Conservation (phyloP, 1,140 invertebrate species). For the Scaptomyza graminum region DNA sequence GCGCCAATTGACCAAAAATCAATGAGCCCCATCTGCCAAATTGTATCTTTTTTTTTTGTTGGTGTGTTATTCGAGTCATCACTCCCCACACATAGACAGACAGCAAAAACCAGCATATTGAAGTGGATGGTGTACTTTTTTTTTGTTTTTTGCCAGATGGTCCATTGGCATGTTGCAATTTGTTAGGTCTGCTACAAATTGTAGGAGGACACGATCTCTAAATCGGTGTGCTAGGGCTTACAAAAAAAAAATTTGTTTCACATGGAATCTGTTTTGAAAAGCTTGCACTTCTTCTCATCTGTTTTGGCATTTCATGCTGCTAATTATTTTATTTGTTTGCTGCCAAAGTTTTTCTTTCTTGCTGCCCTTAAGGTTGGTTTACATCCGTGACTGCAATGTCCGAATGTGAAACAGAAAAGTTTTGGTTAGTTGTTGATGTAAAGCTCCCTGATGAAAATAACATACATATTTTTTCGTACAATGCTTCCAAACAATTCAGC, state of each 20-base stretch:
- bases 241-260: constrained; percentile 25
- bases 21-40: constrained; percentile 47
- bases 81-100: constrained; percentile 14
- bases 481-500: no score
- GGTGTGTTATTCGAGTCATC: constrained; percentile 14
- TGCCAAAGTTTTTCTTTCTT: constrained; percentile 42
- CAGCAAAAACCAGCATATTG: background rate
- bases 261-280: constrained; percentile 12
- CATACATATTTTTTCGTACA: no score
- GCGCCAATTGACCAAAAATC: constrained; percentile 71
- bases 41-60: background rate
- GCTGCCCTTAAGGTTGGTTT: constrained; percentile 29
- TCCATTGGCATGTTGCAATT: constrained; percentile 12
- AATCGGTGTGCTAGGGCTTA: constrained; percentile 10
- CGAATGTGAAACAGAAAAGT: no score
- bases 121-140: background rate
- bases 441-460: no score
- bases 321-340: constrained; percentile 72
- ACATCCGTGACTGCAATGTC: background rate
- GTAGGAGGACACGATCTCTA: constrained; percentile 18
- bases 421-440: no score
- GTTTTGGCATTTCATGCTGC: constrained; percentile 36
- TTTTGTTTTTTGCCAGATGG: constrained; percentile 18
- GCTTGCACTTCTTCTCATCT: constrained; percentile 5
- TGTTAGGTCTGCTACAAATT: constrained; percentile 5